Evolutionary conservation across 2,113 vertebrate species (phyloP).

Genomic region (Grallaria varia): DNA sequence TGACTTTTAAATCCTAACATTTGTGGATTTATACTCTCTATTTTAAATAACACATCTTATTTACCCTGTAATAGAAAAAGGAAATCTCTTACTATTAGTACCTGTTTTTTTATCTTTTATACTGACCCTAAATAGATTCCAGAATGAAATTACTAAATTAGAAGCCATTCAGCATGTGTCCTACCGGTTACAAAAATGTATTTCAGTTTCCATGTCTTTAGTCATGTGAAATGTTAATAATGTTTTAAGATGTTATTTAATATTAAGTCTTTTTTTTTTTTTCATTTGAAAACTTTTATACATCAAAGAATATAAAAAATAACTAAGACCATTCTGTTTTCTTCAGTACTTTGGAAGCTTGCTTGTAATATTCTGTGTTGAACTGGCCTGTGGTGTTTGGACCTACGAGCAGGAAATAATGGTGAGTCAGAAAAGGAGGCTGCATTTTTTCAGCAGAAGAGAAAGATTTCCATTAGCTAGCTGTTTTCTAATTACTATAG

Average conservation of each 20-base stretch:
- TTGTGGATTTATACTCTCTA: not conserved
- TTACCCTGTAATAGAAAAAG: not conserved
- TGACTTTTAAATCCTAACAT: not conserved
- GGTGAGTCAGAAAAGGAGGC: constrained; percentile 71
- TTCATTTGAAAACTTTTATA: not conserved
- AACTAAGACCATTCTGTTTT: constrained; percentile 47
- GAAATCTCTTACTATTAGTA: accelerated
- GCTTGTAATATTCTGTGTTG: constrained; percentile 94
- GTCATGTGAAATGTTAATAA: not conserved
- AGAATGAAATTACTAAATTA: not conserved
- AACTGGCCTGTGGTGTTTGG: constrained; percentile 94
- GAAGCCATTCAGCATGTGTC: not conserved
- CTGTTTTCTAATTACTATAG: constrained; percentile 9
- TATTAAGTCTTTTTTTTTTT: not conserved
- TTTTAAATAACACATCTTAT: not conserved
- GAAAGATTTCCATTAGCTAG: constrained; percentile 24
- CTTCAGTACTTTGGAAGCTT: constrained; percentile 93
- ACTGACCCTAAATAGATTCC: not conserved
- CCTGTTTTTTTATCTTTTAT: not conserved
- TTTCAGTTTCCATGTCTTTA: not conserved
- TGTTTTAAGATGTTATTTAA: not conserved
- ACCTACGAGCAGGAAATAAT: constrained; percentile 89
- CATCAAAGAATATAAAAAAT: not conserved
- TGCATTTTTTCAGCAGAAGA: not conserved
- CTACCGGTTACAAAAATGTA: not conserved